These are phyloP conservation scores for Hermaeophaga mercurialis DNA, from an alignment of 2,888 invertebrate genomes.

Conservation along the genomic window DNA sequence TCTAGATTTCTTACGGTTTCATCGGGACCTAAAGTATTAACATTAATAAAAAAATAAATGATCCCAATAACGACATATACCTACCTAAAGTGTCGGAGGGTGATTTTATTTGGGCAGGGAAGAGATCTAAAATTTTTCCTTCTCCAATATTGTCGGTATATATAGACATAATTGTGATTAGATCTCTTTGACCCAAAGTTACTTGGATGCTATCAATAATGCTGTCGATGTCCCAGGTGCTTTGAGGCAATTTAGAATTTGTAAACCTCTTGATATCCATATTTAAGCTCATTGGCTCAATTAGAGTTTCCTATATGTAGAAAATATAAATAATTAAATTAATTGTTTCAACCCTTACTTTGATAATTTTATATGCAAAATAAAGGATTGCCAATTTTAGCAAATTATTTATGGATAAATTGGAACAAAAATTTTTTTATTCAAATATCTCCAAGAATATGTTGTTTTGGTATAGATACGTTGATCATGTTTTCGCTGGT, in stretches of 20 bases:
- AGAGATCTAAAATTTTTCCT: slow-evolving; percentile 61
- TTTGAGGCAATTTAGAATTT: slow-evolving; percentile 56
- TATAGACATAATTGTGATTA: slow-evolving; percentile 72
- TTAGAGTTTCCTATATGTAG: slow-evolving; percentile 67
- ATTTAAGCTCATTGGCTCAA: slow-evolving; percentile 74
- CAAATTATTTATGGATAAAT: too few species aligned
- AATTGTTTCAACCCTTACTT: too few species aligned
- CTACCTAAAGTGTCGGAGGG: slow-evolving; percentile 32
- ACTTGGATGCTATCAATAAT: slow-evolving; percentile 69
- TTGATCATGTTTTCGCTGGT: too few species aligned
- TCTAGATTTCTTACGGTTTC: slow-evolving; percentile 68
- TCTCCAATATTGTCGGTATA: slow-evolving; percentile 74
- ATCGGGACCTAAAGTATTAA: slow-evolving; percentile 36
- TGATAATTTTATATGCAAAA: too few species aligned
- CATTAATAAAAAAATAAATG: too few species aligned
- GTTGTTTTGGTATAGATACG: too few species aligned
- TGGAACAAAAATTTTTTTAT: too few species aligned
- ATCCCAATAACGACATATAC: not conserved
- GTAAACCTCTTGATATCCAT: slow-evolving; percentile 74
- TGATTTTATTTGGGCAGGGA: slow-evolving; percentile 49
- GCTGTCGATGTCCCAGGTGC: slow-evolving; percentile 66
- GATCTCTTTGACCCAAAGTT: slow-evolving; percentile 76
- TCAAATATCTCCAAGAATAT: not conserved
- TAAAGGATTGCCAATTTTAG: not conserved
- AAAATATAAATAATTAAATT: not conserved